These are phyloP conservation scores for Pogonomyrmex californicus DNA, from an alignment of 1,140 invertebrate species.

Conservation along the genomic window DNA sequence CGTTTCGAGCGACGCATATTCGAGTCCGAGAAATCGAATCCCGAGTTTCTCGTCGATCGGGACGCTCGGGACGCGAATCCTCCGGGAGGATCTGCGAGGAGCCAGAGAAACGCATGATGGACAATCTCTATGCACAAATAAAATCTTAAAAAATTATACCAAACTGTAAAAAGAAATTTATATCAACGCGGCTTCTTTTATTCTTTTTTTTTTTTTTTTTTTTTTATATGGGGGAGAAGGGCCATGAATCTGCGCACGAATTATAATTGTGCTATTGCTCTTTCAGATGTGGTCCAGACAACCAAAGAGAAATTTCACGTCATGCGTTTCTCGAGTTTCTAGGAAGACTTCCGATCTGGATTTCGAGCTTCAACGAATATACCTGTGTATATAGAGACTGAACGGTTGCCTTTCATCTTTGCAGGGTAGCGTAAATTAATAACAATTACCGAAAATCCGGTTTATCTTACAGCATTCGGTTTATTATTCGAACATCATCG, in stretches of 20 bases:
- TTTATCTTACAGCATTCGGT: conserved; percentile 44
- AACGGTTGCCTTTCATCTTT: conserved; percentile 53
- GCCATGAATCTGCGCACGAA: conserved; percentile 36
- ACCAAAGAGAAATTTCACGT: conserved; percentile 5
- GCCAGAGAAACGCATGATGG: background rate
- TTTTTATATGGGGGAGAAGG: background rate
- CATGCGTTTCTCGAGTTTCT: conserved; percentile 14
- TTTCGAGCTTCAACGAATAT: conserved; percentile 64
- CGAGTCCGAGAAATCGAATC: background rate
- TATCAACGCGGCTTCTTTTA: background rate
- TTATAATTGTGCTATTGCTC: conserved; percentile 30
- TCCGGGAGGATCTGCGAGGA: conserved; percentile 37
- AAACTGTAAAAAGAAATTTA: conserved; percentile 1
- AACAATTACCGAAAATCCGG: conserved; percentile 12
- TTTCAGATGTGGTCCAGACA: conserved; percentile 54
- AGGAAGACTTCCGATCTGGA: conserved; percentile 21
- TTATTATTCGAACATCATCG: conserved; percentile 4
- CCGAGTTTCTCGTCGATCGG: conserved; percentile 23
- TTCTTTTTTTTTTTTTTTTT: background rate
- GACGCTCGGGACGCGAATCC: conserved; percentile 52
- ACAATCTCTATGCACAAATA: background rate
- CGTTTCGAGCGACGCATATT: conserved; percentile 10
- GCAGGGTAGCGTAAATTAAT: conserved; percentile 35
- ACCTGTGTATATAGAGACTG: conserved; percentile 66
- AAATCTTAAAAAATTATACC: background rate